phyloP scores from a whole-genome alignment of 2,113 vertebrate species.

The Phyllostomus hastatus region DNA sequence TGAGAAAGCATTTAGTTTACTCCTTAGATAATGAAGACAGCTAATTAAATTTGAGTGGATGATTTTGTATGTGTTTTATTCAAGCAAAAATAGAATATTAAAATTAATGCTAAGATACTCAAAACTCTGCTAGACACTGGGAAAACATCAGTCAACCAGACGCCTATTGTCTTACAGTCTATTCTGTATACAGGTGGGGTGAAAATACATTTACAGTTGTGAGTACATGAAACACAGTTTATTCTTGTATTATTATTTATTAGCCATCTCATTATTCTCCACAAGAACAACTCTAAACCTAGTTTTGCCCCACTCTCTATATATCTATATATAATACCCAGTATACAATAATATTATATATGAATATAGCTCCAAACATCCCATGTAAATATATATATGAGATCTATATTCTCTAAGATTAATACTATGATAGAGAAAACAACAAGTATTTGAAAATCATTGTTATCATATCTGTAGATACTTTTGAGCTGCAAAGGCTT shows the following conservation, averaged over 20 bases:
- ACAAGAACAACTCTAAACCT: not conserved
- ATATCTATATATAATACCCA: not conserved
- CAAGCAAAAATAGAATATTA: not conserved
- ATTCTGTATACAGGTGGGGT: not conserved
- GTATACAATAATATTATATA: not conserved
- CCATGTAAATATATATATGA: not conserved
- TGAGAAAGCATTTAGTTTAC: not conserved
- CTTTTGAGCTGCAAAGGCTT: not conserved
- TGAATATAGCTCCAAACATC: not conserved
- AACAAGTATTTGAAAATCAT: not conserved
- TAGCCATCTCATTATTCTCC: not conserved
- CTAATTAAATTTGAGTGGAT: not conserved
- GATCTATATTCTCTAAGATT: not conserved
- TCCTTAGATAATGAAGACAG: not conserved
- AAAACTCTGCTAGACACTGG: not conserved
- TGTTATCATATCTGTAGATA: not conserved
- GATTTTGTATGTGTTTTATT: not conserved
- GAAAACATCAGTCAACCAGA: not conserved
- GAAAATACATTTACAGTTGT: not conserved
- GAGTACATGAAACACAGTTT: not conserved
- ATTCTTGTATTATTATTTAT: not conserved
- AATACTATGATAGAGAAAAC: not conserved
- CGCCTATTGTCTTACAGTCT: not conserved
- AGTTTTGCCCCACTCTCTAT: not conserved
- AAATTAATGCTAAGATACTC: not conserved